Percentiles rank a stretch among this genome's conserved stretches.
phyloP scores from a whole-genome alignment of 2,113 vertebrate genomes.

The Shinisaurus crocodilurus region DNA sequence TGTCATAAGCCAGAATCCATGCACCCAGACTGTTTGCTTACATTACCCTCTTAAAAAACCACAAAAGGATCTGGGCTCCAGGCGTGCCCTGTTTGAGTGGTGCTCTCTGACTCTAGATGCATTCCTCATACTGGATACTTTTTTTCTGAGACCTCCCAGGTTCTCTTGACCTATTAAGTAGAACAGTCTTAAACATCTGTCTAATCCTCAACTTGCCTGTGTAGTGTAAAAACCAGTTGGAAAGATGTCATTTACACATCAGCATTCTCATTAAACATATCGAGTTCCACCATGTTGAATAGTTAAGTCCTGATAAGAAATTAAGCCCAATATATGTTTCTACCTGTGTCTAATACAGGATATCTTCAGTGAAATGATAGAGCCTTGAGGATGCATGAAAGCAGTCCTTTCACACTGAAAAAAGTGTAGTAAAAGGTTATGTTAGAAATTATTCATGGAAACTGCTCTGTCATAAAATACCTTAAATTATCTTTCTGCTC shows the following conservation, averaged over 20 bases:
- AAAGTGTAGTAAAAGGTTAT: background rate
- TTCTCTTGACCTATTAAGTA: background rate
- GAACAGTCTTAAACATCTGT: background rate
- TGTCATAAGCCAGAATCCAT: background rate
- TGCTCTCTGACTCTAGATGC: background rate
- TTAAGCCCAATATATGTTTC: background rate
- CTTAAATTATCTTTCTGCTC: background rate
- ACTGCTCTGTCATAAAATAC: background rate
- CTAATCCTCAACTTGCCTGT: background rate
- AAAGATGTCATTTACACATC: background rate
- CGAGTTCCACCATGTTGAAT: background rate
- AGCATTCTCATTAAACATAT: background rate
- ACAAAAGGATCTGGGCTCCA: background rate
- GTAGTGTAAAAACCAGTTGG: background rate
- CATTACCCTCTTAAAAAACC: background rate
- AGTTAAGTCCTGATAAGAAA: background rate
- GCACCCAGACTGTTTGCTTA: background rate
- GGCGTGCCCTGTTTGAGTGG: background rate
- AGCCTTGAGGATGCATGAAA: background rate
- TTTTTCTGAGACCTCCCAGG: background rate
- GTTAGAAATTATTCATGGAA: background rate
- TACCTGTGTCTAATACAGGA: background rate
- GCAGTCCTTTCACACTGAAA: background rate
- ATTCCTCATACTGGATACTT: background rate
- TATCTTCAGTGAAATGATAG: background rate